Conservation (phyloP, 2,797 vertebrate genomes). For the Chloroceryle amazona region DNA sequence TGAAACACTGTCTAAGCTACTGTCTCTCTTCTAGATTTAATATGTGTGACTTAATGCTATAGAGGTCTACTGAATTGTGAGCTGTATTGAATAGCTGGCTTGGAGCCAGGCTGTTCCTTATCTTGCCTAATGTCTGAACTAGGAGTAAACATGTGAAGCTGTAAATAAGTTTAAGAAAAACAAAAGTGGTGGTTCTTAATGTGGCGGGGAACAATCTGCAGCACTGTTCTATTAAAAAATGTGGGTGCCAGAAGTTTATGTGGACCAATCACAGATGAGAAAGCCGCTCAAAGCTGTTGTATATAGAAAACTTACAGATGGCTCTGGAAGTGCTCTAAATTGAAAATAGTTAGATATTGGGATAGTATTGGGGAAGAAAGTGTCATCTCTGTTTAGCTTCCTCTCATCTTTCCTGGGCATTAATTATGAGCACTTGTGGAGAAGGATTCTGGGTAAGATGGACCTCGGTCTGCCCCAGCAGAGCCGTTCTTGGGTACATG, state of each 20-base stretch:
- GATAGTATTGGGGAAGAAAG: not conserved
- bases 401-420: not conserved
- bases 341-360: not conserved
- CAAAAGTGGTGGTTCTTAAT: not conserved
- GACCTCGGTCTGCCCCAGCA: fast-evolving
- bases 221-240: not conserved
- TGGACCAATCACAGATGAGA: not conserved
- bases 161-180: not conserved
- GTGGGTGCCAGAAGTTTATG: not conserved
- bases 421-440: not conserved
- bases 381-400: fast-evolving
- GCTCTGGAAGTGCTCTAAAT: not conserved
- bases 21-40: not conserved
- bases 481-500: not conserved
- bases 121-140: not conserved
- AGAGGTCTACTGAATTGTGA: not conserved
- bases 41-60: fast-evolving
- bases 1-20: not conserved
- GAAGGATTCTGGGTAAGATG: not conserved
- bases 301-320: not conserved
- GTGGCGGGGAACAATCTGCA: not conserved
- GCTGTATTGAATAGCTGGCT: not conserved
- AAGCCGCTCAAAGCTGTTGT: not conserved
- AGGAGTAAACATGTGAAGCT: not conserved
- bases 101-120: not conserved